These are phyloP conservation scores for Equus quagga DNA, from an alignment of 2,113 vertebrate genomes.

Conservation along the genomic window DNA sequence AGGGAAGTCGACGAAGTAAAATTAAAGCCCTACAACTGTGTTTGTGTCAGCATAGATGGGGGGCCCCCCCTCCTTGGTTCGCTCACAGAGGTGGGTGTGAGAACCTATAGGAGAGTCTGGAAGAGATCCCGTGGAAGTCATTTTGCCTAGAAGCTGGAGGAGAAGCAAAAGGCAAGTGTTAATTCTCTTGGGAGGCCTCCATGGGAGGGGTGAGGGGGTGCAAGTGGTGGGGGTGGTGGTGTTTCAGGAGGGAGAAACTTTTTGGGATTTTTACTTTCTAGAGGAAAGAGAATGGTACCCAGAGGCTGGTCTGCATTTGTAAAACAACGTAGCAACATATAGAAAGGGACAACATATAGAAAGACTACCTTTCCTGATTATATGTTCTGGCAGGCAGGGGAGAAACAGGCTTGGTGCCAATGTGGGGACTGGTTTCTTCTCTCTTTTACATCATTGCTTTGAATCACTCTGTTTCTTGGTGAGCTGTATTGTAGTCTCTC, in stretches of 20 bases:
- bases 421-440: background rate
- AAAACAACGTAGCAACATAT: background rate
- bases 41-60: constrained; percentile 63
- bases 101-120: constrained; percentile 64
- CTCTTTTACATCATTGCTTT: background rate
- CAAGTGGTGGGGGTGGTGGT: background rate
- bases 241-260: background rate
- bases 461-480: constrained; percentile 14
- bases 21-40: background rate
- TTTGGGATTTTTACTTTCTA: background rate
- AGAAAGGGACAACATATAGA: background rate
- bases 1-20: constrained; percentile 43
- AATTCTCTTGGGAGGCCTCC: background rate
- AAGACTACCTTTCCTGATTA: background rate
- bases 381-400: background rate
- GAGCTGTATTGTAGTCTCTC: background rate
- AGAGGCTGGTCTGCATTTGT: background rate
- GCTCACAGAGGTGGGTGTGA: constrained; percentile 65
- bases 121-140: constrained; percentile 38
- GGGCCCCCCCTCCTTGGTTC: background rate
- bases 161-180: constrained; percentile 69
- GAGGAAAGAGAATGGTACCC: background rate
- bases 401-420: constrained; percentile 12
- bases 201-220: background rate
- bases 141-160: constrained; percentile 71